Base-by-base conservation (phyloP, 2,888 invertebrate genomes). In the Agriopis aurantiaria region DNA sequence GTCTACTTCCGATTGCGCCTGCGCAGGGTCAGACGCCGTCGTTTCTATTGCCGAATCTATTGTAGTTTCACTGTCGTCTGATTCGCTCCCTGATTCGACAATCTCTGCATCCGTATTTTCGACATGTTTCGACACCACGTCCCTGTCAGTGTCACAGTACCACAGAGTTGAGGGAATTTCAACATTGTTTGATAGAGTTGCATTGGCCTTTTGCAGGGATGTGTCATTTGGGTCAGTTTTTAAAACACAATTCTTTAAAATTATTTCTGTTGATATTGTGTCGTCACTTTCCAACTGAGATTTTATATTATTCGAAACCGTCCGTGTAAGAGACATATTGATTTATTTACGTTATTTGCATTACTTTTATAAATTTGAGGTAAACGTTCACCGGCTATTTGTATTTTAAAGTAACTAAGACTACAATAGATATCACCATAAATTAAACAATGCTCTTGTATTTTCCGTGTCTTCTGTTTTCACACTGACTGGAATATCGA, bases 71-170 rank as follows among this genome's bases (percentile, higher is more conserved):
- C 75, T 77, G 71, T 76, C 75, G 70, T 68, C 75, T 12, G 72
- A 72, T 64, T 68, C 73, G 60, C 73, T 78, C 61, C 74, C 77
- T 60, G 74, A 74, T 56, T 74, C 78, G 53, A 74, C 67, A 75
- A 78, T 79, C 72, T 74, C 78, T 41, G 71, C 68, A 73, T 79
- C 79, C 72, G 76, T 69, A 72, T 75, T 76, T 80, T 83, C 80
- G 64, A 70, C 69, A 69, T 71, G 48, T 82, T 79, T 81, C 72
- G 74, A 78, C 77, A 82, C 69, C 60, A 73, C 61, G 46, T 68
- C 75, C 69, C 49, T 69, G 61, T 62, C 55, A 61, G 75, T n/a
- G n/a, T n/a, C n/a, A n/a, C n/a, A n/a, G 60, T 73, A 70, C 56
- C 74, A 69, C 11, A 64, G 67, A 60, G 57, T 57, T 33, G 59